These are phyloP conservation scores for Spea bombifrons DNA, from an alignment of 2,113 vertebrate genomes.

Conservation along the genomic window DNA sequence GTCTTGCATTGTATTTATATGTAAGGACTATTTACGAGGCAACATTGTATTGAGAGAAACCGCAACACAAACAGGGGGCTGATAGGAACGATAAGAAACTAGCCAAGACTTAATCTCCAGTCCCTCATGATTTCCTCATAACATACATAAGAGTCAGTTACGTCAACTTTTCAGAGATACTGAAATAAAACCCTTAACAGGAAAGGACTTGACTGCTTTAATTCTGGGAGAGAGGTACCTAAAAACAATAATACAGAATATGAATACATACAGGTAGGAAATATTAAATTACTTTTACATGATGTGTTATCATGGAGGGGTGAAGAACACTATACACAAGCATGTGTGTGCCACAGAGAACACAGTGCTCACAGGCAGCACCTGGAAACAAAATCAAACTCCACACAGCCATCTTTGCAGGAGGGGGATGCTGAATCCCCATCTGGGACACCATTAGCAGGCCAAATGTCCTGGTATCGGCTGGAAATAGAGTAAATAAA, in stretches of 20 bases:
- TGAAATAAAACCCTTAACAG: background rate
- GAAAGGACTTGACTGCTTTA: background rate
- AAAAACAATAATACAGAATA: background rate
- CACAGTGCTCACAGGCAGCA: constrained; percentile 25
- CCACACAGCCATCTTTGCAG: background rate
- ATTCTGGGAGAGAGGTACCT: background rate
- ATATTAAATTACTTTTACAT: constrained; percentile 24
- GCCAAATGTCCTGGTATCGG: background rate
- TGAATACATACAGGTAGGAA: background rate
- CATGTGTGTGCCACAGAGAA: constrained; percentile 24
- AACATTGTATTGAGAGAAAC: no score
- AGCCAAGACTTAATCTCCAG: background rate
- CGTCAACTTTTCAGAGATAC: background rate
- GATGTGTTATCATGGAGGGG: background rate
- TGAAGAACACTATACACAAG: constrained; percentile 38
- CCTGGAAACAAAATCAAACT: constrained; percentile 28
- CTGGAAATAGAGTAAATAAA: background rate
- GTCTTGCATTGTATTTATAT: no score
- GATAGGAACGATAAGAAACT: background rate
- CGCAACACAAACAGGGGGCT: no score
- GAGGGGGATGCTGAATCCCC: background rate
- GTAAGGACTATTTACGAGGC: no score
- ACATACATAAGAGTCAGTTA: background rate
- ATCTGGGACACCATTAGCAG: background rate
- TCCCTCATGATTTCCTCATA: background rate